Base-by-base conservation (phyloP, 2,888 invertebrate genomes). In the Meiosimyza decipiens region DNA sequence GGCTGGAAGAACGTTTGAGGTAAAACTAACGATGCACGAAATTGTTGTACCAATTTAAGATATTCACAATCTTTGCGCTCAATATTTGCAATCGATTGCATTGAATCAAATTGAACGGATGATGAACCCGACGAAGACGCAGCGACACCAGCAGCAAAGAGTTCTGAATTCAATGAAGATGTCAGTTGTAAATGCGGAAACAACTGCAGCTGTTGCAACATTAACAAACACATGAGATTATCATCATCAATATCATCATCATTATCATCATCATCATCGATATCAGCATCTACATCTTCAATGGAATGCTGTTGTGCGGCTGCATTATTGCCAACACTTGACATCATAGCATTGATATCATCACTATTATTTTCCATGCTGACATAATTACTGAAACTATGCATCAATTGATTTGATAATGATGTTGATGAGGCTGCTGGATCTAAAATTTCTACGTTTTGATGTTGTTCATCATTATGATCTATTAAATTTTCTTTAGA, bases 1-100 rank as follows among this genome's bases (percentile, higher is more conserved):
- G 79, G 75, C 60, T 83, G 82, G 62, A 87, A 87, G 72, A 87
- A 87, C 51, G 82, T 83, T 72, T 87, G 87, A 1, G 87, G 87
- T 67, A 87, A 75, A 7, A 87, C 85, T 18, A 87, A 69, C 0
- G 87, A 86, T 9, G 82, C 79, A 60, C 87, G 86, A 74, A 87
- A 87, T 50, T 84, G 83, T 73, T 84, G 82, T 13, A 87, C 86
- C 50, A 87, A 80, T 70, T 86, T 86, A 11, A 87, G 75, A 74
- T 87, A 87, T 76, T 87, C 87, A 76, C 87, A 87, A 78, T 87
- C 86, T 75, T 85, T 85, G 59, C 82, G 83, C 68, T 86, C 86
- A 70, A 83, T 75, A 50, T 79, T 80, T 6, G 82, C 79, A 12
- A 84, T 77, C n/a, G 85, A 79, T 28, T 84, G 83, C 73, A 85